Conservation (phyloP, 2,888 invertebrate genomes). For the Synergus umbraculus region DNA sequence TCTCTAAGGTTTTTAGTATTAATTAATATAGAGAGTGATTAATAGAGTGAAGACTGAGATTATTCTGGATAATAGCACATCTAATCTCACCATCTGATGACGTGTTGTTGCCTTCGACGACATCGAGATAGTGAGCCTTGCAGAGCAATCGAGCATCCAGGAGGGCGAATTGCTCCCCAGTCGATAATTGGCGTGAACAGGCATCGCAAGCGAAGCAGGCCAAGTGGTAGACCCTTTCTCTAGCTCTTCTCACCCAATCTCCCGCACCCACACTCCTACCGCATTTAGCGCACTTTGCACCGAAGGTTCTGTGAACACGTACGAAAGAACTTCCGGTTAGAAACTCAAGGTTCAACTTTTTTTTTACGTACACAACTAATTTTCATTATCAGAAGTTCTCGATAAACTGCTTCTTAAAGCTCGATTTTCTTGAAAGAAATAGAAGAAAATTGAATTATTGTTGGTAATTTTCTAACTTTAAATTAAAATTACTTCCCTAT, state of each 20-base stretch:
- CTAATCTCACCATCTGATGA: constrained; percentile 76
- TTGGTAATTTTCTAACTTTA: too few species aligned
- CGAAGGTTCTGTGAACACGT: constrained; percentile 88
- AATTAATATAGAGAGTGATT: not conserved
- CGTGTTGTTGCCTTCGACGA: constrained; percentile 92
- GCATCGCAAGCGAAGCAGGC: constrained; percentile 99
- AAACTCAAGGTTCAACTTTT: not conserved
- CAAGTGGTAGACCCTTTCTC: constrained; percentile 96
- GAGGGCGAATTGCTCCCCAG: constrained; percentile 98
- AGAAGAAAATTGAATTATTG: not conserved
- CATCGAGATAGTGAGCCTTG: constrained; percentile 97
- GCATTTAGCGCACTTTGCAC: constrained; percentile 97
- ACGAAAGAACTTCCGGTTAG: constrained; percentile 2
- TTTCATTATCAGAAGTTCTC: not conserved
- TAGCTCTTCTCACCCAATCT: constrained; percentile 98
- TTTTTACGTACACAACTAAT: not conserved
- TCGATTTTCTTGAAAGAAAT: not conserved
- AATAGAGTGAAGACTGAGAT: not conserved
- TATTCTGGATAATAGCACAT: constrained; percentile 68
- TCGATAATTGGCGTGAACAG: constrained; percentile 93
- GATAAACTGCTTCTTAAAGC: not conserved
- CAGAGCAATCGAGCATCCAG: constrained; percentile 95
- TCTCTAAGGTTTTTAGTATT: not conserved
- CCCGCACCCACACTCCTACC: constrained; percentile 94
- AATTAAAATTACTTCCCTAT: too few species aligned